Evolutionary conservation across 2,888 invertebrate genomes (phyloP), one percentile per base, ranked within the genome.

Genomic region (Andrena bicolor): DNA sequence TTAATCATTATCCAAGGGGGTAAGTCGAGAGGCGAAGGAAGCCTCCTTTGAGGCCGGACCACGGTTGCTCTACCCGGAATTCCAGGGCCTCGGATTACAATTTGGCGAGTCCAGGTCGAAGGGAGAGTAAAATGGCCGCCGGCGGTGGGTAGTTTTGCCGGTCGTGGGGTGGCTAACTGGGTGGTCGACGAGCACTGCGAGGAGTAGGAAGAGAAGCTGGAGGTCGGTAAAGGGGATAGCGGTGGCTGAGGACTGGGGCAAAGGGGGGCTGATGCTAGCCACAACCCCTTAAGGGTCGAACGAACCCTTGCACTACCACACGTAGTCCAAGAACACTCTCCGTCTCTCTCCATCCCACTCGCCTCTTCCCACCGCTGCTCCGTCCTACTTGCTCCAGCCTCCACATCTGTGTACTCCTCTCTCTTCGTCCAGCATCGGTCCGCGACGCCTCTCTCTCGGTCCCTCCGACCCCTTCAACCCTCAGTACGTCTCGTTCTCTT

Each of bases 271-370:
- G 91, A 90, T 90, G 93, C 92, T 93, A 93, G 93, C 94, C 94
- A 93, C 94, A 94, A 93, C 93, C 94, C 94, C 93, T 93, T 93
- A 93, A 94, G 93, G 93, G 94, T 93, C 93, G 93, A 93, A 90
- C 92, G 92, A 92, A 93, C 93, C 93, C 93, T 93, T 92, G 92
- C 93, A 90, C 91, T 88, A 91, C 92, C 89, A 92, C 92, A 91
- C 89, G 87, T 90, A 89, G 91, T 91, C 91, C 92, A 88, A 90
- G 89, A 90, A 90, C 60, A 68, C 77, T 51, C 69, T 26, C 69
- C 76, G 56, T 26, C 53, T 64, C 70, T 70, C 83, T 82, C 80
- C 68, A 60, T 72, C 64, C 51, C 72, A 71, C 77, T 74, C 69
- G 77, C 75, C 76, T 70, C 26, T 76, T 75, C 68, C 66, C 78